Evolutionary conservation across 2,888 invertebrate species (phyloP).

Genomic region (Cephus runcator): DNA sequence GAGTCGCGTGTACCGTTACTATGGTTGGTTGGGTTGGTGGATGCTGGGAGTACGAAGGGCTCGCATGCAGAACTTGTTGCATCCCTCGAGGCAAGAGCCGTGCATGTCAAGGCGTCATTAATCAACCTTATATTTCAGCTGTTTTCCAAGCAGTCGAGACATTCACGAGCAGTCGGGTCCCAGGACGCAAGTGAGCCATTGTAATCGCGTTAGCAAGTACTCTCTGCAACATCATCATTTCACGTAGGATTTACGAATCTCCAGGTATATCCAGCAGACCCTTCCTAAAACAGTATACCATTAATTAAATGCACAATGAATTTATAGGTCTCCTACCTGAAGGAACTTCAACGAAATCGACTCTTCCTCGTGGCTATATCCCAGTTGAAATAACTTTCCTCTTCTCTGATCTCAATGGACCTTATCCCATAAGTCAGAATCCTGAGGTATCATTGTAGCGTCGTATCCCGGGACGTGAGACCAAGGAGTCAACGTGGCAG

Average conservation of each 20-base stretch:
- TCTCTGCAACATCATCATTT: conserved; percentile 2
- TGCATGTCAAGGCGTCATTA: conserved; percentile 24
- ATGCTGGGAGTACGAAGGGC: conserved; percentile 8
- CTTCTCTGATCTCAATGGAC: neutral
- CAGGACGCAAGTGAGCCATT: conserved; percentile 11
- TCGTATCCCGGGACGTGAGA: neutral
- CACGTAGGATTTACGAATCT: neutral
- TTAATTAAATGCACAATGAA: neutral
- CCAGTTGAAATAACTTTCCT: neutral
- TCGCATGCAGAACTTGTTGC: conserved; percentile 1
- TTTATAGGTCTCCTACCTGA: neutral
- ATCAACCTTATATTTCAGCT: conserved; percentile 22
- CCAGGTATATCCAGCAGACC: neutral
- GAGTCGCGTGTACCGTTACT: conserved; percentile 20
- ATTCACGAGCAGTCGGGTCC: conserved; percentile 6
- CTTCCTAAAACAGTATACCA: neutral
- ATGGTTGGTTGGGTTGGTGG: conserved; percentile 2
- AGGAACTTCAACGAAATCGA: neutral
- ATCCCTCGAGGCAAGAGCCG: conserved; percentile 11
- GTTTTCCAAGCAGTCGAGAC: conserved; percentile 14
- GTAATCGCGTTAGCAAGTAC: conserved; percentile 8
- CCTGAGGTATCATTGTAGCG: neutral
- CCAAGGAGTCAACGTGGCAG: neutral
- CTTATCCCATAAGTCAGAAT: neutral
- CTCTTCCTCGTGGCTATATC: neutral